Conservation (phyloP, 2,888 invertebrate genomes). For the Leuctra nigra region DNA sequence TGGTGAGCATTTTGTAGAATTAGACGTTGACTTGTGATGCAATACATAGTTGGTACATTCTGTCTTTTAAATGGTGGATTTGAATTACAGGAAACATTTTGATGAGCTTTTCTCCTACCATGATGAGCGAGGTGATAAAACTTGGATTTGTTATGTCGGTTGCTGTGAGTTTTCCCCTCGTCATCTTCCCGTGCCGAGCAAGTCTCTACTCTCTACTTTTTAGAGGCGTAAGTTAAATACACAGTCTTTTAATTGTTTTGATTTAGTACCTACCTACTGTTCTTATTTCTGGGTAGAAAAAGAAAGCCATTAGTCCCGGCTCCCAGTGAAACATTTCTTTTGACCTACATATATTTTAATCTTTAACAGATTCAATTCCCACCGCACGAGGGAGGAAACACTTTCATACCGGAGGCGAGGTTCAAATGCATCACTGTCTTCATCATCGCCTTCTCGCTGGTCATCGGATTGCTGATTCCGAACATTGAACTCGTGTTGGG, state of each 20-base stretch:
- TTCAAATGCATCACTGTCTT: conserved; percentile 77
- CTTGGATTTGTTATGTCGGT: conserved; percentile 91
- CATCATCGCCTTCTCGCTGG: conserved; percentile 68
- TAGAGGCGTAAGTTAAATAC: conserved; percentile 54
- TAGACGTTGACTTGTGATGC: too few relatives aligned
- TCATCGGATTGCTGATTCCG: conserved; percentile 80
- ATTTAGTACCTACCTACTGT: too few relatives aligned
- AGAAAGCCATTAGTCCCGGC: not conserved
- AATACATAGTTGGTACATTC: not conserved
- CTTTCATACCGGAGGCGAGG: conserved; percentile 75
- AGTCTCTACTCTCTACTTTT: conserved; percentile 89
- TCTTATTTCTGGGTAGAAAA: not conserved
- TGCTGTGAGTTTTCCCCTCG: conserved; percentile 93
- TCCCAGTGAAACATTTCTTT: too few relatives aligned
- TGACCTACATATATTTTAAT: too few relatives aligned
- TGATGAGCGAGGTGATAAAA: conserved; percentile 84
- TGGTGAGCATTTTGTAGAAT: conserved; percentile 47
- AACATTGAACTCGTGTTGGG: conserved; percentile 93
- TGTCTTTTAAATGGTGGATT: not conserved
- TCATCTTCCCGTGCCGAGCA: conserved; percentile 92
- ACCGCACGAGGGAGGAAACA: conserved; percentile 55
- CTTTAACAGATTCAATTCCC: conserved; percentile 50
- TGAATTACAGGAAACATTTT: conserved; percentile 77
- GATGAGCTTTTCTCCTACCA: conserved; percentile 73
- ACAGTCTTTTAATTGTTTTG: too few relatives aligned